A percentile compares a stretch with the other conserved stretches of the same genome.
These are phyloP conservation scores for Pantala flavescens DNA, from an alignment of 1,140 invertebrate genomes.

Conservation along the genomic window DNA sequence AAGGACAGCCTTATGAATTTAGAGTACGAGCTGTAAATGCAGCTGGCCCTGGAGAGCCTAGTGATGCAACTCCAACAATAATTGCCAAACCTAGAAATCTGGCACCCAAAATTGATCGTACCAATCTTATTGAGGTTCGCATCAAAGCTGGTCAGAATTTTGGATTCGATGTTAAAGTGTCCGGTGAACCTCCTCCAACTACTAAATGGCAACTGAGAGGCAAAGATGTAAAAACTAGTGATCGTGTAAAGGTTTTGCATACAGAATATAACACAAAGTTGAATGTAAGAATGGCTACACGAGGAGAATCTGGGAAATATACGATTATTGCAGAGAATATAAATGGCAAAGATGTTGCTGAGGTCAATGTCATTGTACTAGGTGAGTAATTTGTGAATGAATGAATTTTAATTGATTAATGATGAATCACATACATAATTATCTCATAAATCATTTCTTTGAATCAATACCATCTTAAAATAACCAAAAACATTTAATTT, in stretches of 20 bases:
- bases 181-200: slow-evolving; percentile 79
- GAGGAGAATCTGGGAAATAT: slow-evolving; percentile 84
- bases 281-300: slow-evolving; percentile 68
- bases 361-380: slow-evolving; percentile 84
- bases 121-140: slow-evolving; percentile 70
- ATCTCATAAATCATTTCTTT: no score
- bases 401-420: no score
- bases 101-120: slow-evolving; percentile 78
- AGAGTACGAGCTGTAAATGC: slow-evolving; percentile 84
- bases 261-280: slow-evolving; percentile 86
- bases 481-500: no score
- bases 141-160: slow-evolving; percentile 85
- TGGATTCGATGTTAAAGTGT: slow-evolving; percentile 64
- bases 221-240: slow-evolving; percentile 60
- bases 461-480: no score
- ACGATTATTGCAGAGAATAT: slow-evolving; percentile 85
- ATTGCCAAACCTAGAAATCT: slow-evolving; percentile 80
- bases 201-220: slow-evolving; percentile 73
- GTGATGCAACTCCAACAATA: slow-evolving; percentile 75
- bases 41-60: slow-evolving; percentile 86
- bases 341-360: slow-evolving; percentile 84
- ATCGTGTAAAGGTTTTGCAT: slow-evolving; percentile 63
- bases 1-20: slow-evolving; percentile 85
- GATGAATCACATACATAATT: no score
- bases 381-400: slow-evolving; percentile 36